Conservation (phyloP, 2,888 invertebrate species). For the Trichopoda pennipes region DNA sequence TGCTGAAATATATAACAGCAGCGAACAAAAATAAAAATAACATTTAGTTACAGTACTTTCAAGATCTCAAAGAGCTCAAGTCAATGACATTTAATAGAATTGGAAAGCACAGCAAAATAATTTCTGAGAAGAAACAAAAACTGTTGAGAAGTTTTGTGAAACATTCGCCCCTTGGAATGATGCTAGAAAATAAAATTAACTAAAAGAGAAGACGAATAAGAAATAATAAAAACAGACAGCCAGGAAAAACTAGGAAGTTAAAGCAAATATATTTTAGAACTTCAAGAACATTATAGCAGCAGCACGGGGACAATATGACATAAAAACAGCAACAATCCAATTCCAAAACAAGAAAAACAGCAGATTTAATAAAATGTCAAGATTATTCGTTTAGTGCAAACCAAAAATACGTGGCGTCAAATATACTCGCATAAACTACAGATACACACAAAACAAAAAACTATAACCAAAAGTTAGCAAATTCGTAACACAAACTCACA, state of each 20-base stretch:
- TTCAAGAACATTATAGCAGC: slow-evolving; percentile 42
- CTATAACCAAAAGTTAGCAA: slow-evolving; percentile 34
- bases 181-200: slow-evolving; percentile 21
- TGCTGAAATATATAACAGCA: slow-evolving; percentile 10
- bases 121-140: slow-evolving; percentile 12
- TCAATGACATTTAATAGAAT: slow-evolving; percentile 57
- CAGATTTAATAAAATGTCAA: slow-evolving; percentile 40
- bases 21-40: too few relatives aligned
- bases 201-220: slow-evolving; percentile 1
- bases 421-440: slow-evolving; percentile 8
- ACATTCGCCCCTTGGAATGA: slow-evolving; percentile 18
- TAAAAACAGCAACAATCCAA: slow-evolving; percentile 24
- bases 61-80: slow-evolving; percentile 41
- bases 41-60: not conserved
- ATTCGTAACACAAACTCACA: slow-evolving; percentile 26
- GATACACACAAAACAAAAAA: slow-evolving; percentile 11
- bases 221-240: slow-evolving; percentile 9
- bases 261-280: slow-evolving; percentile 15
- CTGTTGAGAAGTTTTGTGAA: slow-evolving; percentile 18
- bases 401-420: slow-evolving; percentile 49
- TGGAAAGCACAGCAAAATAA: slow-evolving; percentile 22
- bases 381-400: slow-evolving; percentile 52
- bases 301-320: slow-evolving; percentile 40
- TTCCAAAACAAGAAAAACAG: slow-evolving; percentile 24
- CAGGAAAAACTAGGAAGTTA: slow-evolving; percentile 46